phyloP scores from a whole-genome alignment of 1,140 invertebrate genomes.

The Bombus cullumanus region DNA sequence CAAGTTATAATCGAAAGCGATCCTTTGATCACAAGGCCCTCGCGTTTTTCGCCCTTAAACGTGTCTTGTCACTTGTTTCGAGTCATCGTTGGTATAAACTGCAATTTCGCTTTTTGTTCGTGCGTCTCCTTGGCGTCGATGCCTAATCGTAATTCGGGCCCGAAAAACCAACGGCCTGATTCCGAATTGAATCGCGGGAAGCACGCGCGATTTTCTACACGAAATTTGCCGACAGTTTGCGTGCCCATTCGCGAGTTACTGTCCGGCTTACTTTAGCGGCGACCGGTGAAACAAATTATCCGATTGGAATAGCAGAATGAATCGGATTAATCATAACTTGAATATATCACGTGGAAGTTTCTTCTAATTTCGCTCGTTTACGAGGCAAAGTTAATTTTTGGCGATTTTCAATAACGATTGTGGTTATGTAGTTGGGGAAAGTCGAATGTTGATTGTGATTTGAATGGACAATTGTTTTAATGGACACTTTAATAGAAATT shows the following conservation, averaged over 20 bases:
- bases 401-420: background rate
- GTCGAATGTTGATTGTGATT: background rate
- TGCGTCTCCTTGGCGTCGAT: conserved; percentile 9
- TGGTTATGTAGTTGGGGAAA: background rate
- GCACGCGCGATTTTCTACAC: conserved; percentile 33
- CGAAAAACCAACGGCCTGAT: conserved; percentile 62
- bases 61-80: conserved; percentile 63
- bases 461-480: rapidly evolving
- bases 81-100: conserved; percentile 65
- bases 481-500: background rate
- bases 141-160: conserved; percentile 49
- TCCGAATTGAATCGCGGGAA: conserved; percentile 29
- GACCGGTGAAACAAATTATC: background rate
- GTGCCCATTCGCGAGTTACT: background rate
- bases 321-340: background rate
- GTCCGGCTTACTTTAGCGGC: background rate
- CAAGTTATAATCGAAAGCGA: conserved; percentile 62
- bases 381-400: background rate
- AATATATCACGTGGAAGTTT: background rate
- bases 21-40: conserved; percentile 61
- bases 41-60: conserved; percentile 52
- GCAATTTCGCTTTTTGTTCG: conserved; percentile 67
- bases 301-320: background rate
- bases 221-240: conserved; percentile 34
- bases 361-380: background rate